Conservation (phyloP, 2,113 vertebrate genomes). For the Suncus etruscus region DNA sequence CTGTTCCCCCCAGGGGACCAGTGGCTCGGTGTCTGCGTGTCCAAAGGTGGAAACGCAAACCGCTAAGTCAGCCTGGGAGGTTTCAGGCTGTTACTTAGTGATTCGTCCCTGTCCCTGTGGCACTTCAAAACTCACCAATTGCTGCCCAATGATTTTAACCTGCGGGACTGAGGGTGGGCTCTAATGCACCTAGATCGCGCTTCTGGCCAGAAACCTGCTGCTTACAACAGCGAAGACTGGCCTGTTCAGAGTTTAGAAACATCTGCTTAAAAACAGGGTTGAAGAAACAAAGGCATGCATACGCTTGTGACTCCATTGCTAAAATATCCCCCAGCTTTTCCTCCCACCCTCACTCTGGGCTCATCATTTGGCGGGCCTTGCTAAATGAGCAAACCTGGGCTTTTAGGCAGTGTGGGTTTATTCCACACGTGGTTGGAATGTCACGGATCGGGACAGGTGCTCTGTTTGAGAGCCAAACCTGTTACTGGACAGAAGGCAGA, state of each 20-base stretch:
- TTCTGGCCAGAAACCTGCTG: neutral
- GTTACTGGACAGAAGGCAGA: neutral
- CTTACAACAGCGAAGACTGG: neutral
- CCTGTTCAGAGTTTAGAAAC: conserved; percentile 4
- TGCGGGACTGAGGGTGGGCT: neutral
- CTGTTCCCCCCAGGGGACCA: neutral
- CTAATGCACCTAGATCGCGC: too few species aligned
- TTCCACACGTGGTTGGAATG: neutral
- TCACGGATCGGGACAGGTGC: conserved; percentile 61
- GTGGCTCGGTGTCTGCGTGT: neutral
- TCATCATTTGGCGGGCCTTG: neutral
- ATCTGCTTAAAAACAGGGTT: conserved; percentile 24
- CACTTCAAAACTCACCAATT: neutral
- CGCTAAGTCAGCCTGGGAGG: neutral
- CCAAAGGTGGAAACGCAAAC: conserved; percentile 4
- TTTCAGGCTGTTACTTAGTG: neutral
- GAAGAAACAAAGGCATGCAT: neutral
- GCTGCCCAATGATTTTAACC: conserved; percentile 6
- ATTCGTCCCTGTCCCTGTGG: neutral
- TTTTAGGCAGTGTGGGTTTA: conserved; percentile 15
- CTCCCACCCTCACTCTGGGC: too few species aligned
- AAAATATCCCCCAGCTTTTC: neutral
- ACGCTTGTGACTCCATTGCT: neutral
- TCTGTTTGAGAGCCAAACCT: neutral
- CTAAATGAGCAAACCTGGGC: conserved; percentile 6